Evolutionary conservation across 2,113 vertebrate genomes (phyloP).

Genomic region (Amphiprion percula): DNA sequence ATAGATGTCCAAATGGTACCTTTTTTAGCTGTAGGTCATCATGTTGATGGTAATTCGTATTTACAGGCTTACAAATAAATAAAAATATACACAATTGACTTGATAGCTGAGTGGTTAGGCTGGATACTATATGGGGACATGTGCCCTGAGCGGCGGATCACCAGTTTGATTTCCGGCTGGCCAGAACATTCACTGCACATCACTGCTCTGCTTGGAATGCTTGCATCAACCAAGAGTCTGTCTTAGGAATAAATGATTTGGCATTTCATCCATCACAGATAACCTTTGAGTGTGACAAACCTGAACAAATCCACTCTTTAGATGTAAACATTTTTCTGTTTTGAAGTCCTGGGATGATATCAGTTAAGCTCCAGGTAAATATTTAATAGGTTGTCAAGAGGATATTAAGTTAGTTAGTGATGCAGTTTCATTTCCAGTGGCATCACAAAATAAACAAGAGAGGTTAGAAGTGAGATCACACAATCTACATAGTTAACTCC

Average conservation of each 20-base stretch:
- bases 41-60: conserved; percentile 37
- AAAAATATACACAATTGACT: conserved; percentile 25
- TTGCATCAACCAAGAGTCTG: not conserved
- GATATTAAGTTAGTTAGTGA: conserved; percentile 38
- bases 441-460: conserved; percentile 27
- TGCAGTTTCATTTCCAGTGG: conserved; percentile 40
- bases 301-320: not conserved
- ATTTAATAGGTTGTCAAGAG: conserved; percentile 59
- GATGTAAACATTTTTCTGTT: conserved; percentile 6
- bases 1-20: conserved; percentile 54
- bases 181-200: too few species aligned
- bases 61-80: conserved; percentile 22
- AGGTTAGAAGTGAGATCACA: not conserved
- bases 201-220: too few species aligned
- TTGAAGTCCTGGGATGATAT: conserved; percentile 32
- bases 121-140: too few species aligned
- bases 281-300: conserved; percentile 14
- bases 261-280: conserved; percentile 14
- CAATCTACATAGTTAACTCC: not conserved
- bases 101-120: too few species aligned
- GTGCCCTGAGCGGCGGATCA: too few species aligned
- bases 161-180: too few species aligned
- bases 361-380: conserved; percentile 52
- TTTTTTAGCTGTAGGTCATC: conserved; percentile 17
- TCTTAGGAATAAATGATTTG: conserved; percentile 18